Percentiles rank a stretch among this genome's conserved stretches.
phyloP scores from a whole-genome alignment of 1,140 invertebrate species.

The Physella acuta region DNA sequence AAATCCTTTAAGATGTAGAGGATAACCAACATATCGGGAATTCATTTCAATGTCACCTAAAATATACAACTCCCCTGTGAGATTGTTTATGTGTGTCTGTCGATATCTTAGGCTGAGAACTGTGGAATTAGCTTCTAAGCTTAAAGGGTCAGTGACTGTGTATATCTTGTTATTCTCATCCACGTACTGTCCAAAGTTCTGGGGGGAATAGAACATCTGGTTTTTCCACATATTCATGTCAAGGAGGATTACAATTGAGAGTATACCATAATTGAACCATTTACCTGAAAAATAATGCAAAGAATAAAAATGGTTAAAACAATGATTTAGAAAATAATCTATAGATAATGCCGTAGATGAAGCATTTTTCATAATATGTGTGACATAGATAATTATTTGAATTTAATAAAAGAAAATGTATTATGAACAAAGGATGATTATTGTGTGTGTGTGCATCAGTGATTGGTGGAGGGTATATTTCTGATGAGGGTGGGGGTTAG shows the following conservation, averaged over 20 bases:
- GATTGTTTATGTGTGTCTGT: slow-evolving; percentile 54
- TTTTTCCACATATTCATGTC: slow-evolving; percentile 70
- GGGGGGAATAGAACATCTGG: slow-evolving; percentile 65
- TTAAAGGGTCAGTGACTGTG: slow-evolving; percentile 58
- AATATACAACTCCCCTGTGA: slow-evolving; percentile 56
- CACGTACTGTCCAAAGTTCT: slow-evolving; percentile 64
- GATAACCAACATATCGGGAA: slow-evolving; percentile 62
- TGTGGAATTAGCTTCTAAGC: slow-evolving; percentile 55
- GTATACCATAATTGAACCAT: slow-evolving; percentile 68
- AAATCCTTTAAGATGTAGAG: slow-evolving; percentile 59
- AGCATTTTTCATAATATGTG: no score
- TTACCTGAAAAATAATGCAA: slow-evolving; percentile 60
- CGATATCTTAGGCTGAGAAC: slow-evolving; percentile 59
- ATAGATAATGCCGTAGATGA: no score
- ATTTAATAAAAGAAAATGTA: no score
- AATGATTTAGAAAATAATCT: no score
- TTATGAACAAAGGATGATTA: no score
- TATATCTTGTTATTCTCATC: slow-evolving; percentile 59
- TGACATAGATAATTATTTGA: no score
- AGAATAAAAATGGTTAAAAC: not conserved
- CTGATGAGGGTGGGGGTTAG: no score
- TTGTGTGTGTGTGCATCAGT: no score
- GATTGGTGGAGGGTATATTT: no score
- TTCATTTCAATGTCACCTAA: slow-evolving; percentile 63
- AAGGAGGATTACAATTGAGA: slow-evolving; percentile 65